These are phyloP conservation scores for Trachemys scripta DNA, from an alignment of 2,113 vertebrate genomes.

Conservation along the genomic window DNA sequence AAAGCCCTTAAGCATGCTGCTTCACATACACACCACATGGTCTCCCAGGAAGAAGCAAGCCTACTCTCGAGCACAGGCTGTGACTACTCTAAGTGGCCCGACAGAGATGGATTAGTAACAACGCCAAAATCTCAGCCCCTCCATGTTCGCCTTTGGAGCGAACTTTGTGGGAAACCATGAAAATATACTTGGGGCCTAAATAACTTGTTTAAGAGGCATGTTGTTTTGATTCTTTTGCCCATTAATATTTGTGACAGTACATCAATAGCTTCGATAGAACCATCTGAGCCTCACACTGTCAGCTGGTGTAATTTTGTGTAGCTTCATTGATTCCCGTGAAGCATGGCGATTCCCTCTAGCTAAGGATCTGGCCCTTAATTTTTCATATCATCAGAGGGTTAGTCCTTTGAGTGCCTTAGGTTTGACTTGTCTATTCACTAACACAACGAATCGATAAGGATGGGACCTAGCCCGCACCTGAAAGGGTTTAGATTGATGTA, in stretches of 20 bases:
- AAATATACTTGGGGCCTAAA: background rate
- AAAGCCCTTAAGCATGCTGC: background rate
- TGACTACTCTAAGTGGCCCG: background rate
- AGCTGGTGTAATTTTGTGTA: background rate
- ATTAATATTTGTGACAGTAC: background rate
- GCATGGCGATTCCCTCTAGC: fast-evolving
- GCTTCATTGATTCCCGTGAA: background rate
- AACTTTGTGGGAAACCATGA: background rate
- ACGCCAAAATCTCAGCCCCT: background rate
- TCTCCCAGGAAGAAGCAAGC: background rate
- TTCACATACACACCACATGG: background rate
- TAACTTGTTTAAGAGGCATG: background rate
- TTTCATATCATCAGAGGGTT: fast-evolving
- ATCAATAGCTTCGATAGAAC: fast-evolving
- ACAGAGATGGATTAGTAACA: background rate
- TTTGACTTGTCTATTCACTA: background rate
- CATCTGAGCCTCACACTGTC: background rate
- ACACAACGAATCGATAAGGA: background rate
- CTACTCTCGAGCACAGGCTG: fast-evolving
- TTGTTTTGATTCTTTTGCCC: background rate
- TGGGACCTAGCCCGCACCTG: background rate
- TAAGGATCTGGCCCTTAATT: background rate
- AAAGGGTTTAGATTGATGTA: background rate
- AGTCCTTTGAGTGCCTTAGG: background rate
- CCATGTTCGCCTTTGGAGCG: background rate